Conservation (phyloP, 2,113 vertebrate genomes). For the Serilophus lunatus region DNA sequence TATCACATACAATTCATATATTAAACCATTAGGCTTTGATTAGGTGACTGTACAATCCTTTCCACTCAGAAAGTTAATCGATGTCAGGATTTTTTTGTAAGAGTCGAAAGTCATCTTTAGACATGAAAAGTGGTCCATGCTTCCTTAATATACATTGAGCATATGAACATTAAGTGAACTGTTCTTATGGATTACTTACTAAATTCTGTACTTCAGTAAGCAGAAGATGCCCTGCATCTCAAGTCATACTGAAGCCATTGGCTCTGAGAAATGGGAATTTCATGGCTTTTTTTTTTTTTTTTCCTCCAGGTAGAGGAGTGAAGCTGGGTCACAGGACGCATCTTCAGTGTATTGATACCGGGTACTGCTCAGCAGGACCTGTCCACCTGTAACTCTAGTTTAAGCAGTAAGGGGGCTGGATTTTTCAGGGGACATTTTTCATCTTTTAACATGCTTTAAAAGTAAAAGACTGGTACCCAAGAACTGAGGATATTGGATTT, state of each 20-base stretch:
- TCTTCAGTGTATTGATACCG: accelerated
- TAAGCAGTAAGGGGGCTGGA: not conserved
- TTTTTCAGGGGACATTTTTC: not conserved
- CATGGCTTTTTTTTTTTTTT: not conserved
- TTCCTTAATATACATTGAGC: not conserved
- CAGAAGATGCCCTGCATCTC: not conserved
- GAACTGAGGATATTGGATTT: not conserved
- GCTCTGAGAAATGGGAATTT: not conserved
- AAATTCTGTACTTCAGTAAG: not conserved
- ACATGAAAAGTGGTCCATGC: not conserved
- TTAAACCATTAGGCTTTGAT: not conserved
- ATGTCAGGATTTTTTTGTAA: not conserved
- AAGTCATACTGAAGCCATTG: not conserved
- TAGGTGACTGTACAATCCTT: not conserved
- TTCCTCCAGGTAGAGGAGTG: not conserved
- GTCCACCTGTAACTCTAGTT: not conserved
- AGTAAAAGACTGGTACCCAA: not conserved
- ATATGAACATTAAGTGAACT: not conserved
- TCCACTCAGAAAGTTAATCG: not conserved
- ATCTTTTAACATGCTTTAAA: not conserved
- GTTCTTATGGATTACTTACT: not conserved
- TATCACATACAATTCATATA: not conserved
- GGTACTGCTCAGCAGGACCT: not conserved
- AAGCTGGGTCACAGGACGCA: accelerated
- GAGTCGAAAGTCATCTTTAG: not conserved